These are phyloP conservation scores for Bambusicola thoracicus DNA, from an alignment of 2,113 vertebrate genomes.

Conservation along the genomic window DNA sequence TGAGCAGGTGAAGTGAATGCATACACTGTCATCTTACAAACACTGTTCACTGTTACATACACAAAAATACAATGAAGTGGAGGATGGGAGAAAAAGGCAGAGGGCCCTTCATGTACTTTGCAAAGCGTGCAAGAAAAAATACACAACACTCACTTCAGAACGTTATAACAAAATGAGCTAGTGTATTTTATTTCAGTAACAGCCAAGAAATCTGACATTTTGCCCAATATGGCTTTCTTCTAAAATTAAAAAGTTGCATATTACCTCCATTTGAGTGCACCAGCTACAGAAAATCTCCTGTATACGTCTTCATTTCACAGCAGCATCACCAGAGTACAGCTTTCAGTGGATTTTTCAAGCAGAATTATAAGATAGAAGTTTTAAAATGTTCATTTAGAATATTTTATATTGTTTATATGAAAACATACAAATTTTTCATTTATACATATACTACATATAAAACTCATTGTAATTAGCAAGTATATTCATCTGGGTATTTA, in stretches of 20 bases:
- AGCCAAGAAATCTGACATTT: slow-evolving; percentile 75
- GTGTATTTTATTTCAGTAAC: slow-evolving; percentile 75
- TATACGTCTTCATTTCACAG: slow-evolving; percentile 23
- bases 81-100: background rate
- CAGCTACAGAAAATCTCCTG: slow-evolving; percentile 55
- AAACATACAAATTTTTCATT: slow-evolving; percentile 77
- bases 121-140: slow-evolving; percentile 44
- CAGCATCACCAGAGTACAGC: slow-evolving; percentile 57
- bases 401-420: slow-evolving; percentile 69
- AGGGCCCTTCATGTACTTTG: background rate
- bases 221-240: slow-evolving; percentile 74
- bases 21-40: rapidly evolving
- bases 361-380: slow-evolving; percentile 55
- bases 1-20: background rate
- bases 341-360: slow-evolving; percentile 59
- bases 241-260: slow-evolving; percentile 72
- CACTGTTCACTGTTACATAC: background rate
- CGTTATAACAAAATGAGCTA: slow-evolving; percentile 70
- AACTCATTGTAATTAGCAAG: slow-evolving; percentile 60
- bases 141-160: slow-evolving; percentile 58
- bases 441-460: slow-evolving; percentile 76
- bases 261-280: slow-evolving; percentile 59
- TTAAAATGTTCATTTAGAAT: slow-evolving; percentile 67
- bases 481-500: slow-evolving; percentile 58
- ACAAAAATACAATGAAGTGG: background rate